These are phyloP conservation scores for Lacerta agilis DNA, from an alignment of 2,797 vertebrate genomes.

Conservation along the genomic window DNA sequence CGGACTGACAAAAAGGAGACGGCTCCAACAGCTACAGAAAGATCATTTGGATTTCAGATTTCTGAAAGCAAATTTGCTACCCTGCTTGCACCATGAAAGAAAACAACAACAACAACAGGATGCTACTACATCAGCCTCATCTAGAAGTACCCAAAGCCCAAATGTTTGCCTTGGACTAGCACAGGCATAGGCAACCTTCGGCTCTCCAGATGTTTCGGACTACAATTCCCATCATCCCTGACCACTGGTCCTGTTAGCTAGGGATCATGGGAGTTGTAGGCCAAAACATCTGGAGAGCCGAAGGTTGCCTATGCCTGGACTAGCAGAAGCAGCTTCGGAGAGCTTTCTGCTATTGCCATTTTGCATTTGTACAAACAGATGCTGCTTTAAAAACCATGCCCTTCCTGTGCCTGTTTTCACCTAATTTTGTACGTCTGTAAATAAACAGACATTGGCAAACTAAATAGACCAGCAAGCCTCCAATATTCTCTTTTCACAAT, in stretches of 20 bases:
- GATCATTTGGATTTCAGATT: not conserved
- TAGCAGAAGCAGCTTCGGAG: not conserved
- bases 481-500: not conserved
- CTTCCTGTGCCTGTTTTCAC: not conserved
- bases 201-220: too few relatives aligned
- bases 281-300: too few relatives aligned
- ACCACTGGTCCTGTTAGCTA: too few relatives aligned
- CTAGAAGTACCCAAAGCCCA: not conserved
- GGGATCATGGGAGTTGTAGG: too few relatives aligned
- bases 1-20: not conserved
- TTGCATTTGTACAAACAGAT: not conserved
- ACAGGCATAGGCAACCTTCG: too few relatives aligned
- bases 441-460: not conserved
- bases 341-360: not conserved
- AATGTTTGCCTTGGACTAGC: too few relatives aligned
- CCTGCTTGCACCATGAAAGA: not conserved
- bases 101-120: not conserved
- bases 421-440: not conserved
- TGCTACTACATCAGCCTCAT: not conserved
- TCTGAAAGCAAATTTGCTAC: not conserved
- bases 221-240: too few relatives aligned
- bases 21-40: too few relatives aligned
- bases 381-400: not conserved
- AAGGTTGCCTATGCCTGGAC: too few relatives aligned
- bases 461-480: not conserved